Base-by-base conservation (phyloP, 2,888 invertebrate species). In the Busseola fusca region DNA sequence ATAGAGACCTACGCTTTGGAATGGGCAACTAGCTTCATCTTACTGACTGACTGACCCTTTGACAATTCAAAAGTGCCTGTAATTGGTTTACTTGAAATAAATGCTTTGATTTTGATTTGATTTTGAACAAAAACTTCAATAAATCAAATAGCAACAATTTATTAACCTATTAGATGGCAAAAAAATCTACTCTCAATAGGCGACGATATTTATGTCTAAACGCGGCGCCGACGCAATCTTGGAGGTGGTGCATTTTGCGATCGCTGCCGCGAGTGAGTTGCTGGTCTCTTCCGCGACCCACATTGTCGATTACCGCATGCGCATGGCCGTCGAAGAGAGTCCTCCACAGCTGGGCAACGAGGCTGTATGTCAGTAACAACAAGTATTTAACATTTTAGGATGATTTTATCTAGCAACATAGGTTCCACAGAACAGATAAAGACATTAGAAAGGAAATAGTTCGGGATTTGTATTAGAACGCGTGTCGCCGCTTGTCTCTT, bases 351-450 rank as follows among this genome's bases (percentile, higher is more conserved):
- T 82, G 82, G 57, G 65, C 79, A 80, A 82, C 60, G 79, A 80
- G 57, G 79, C 79, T 80, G 82, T 63, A 64, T 69, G 79, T 82
- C 79, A 80, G 82, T 82, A 80, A 80, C 73, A 80, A 82, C 57
- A 67, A 71, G 48, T 66, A 66, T 69, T 69, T 82, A 63, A 66
- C 58, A 72, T 72, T 72, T 14, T 14, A 59, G 10, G 50, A 25
- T 4, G 1, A 27, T 50, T 56, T 25, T 42, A 54, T 48, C 7
- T 57, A 50, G 25, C 2, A 50, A 58, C 48, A 48, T 7, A 58
- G 25, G 42, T n/a, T 3, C 16, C 16, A 34, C n/a, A n/a, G n/a
- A n/a, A n/a, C n/a, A n/a, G n/a, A n/a, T n/a, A n/a, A n/a, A n/a
- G n/a, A n/a, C n/a, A n/a, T n/a, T n/a, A n/a, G n/a, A n/a, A n/a